Evolutionary conservation across 2,113 vertebrate genomes (phyloP), one percentile per base, ranked within the genome.

Genomic region (pig (Sus scrofa)): DNA sequence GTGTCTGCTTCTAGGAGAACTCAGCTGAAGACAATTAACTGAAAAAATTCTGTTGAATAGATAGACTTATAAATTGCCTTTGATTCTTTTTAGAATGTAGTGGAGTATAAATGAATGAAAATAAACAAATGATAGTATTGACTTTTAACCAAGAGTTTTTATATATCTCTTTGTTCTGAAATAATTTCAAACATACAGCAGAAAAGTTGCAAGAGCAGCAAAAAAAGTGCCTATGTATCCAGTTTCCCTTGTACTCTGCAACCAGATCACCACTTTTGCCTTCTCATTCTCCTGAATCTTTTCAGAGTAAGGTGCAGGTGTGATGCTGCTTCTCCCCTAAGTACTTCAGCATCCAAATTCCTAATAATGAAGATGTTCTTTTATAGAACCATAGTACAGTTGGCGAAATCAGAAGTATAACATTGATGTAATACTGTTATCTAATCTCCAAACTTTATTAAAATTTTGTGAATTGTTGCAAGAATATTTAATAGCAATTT

Each of bases 351-450:
- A 15, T 90, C 63, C 91, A 44, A 32, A 91, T 92, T 68, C 54
- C 27, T 16, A 87, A 91, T 32, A 83, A 39, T 82, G 52, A 82
- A 85, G 89, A 32, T 12, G 26, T 91, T 65, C 24, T 90, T 90
- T 85, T 67, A 65, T 54, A 73, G 78, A 81, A 54, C 16, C 44
- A 50, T 67, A 87, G 12, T 30, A 67, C n/a, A 93, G 6, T 75
- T 11, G 44, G 78, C 63, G 84, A 90, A 95, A 88, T 74, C 19
- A 83, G 70, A 95, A 96, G 86, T 37, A 67, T 60, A 82, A 60
- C 13, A 34, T 56, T 60, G n/a, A 22, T 11, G 73, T 22, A 27
- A 27, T 20, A 39, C 22, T 74, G 34, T 84, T 86, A 32, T 73
- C 18, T 87, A 27, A 56, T 65, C n/a, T 82, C 39, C 0, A 83